Conservation (phyloP, 37 sponge, comb jelly and placozoan genomes). For the Ianthella basta region DNA sequence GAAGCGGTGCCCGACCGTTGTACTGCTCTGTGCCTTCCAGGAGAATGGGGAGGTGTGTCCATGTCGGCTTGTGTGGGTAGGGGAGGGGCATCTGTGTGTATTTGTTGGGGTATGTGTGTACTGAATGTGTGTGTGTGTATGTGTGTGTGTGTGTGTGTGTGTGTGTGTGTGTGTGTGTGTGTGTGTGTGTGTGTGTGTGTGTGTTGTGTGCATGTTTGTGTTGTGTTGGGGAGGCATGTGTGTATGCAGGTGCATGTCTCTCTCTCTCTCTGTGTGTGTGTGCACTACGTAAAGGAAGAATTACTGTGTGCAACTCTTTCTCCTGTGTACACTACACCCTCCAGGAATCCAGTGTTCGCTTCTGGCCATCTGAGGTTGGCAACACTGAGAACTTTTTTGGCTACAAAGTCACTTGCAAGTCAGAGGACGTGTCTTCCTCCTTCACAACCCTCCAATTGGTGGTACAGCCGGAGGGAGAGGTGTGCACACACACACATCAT, state of each 20-base stretch:
- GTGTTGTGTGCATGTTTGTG: not conserved
- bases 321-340: not conserved
- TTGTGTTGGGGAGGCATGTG: not conserved
- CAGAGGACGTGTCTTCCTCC: not conserved
- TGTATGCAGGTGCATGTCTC: not conserved
- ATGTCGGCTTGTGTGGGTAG: not conserved
- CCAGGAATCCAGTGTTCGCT: not conserved
- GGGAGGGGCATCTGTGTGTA: not conserved
- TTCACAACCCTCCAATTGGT: not conserved
- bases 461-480: not conserved
- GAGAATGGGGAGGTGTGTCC: not conserved
- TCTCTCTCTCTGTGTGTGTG: not conserved
- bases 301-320: not conserved
- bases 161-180: not conserved
- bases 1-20: not conserved
- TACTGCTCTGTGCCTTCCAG: not conserved
- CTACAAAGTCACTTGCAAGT: not conserved
- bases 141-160: not conserved
- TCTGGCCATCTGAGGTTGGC: not conserved
- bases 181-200: not conserved
- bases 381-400: not conserved
- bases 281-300: not conserved
- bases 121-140: too few relatives aligned
- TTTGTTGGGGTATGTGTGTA: too few relatives aligned
- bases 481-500: too few relatives aligned